A percentile compares a stretch with the other conserved stretches of the same genome.
Conservation (phyloP, 2,113 vertebrate species). For the Silurus asotus region DNA sequence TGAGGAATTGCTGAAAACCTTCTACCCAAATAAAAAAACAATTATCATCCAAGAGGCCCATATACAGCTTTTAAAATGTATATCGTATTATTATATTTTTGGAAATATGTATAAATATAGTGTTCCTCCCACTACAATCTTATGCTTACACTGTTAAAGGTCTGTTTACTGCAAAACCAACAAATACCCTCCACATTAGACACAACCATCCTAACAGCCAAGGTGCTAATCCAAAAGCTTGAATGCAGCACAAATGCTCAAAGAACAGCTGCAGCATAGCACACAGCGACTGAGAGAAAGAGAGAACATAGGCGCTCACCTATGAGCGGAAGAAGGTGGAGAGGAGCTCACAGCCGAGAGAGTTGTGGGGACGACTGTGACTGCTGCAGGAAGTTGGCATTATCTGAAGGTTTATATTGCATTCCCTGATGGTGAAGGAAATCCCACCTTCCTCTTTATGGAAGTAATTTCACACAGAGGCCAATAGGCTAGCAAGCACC, state of each 20-base stretch:
- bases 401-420: conserved; percentile 84
- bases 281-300: conserved; percentile 5
- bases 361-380: conserved; percentile 56
- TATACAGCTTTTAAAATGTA: not conserved
- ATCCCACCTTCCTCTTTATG: conserved; percentile 84
- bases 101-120: not conserved
- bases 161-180: not conserved
- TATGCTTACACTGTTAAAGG: not conserved
- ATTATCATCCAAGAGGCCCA: not conserved
- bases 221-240: conserved; percentile 25
- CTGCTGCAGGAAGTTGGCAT: conserved; percentile 61
- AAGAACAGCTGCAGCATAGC: conserved; percentile 11
- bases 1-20: not conserved
- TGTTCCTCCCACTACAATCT: not conserved
- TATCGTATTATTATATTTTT: not conserved
- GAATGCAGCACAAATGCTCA: conserved; percentile 27
- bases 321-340: conserved; percentile 40
- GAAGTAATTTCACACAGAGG: conserved; percentile 79
- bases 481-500: conserved; percentile 81
- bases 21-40: not conserved
- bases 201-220: conserved; percentile 8
- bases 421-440: conserved; percentile 77
- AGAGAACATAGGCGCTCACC: conserved; percentile 55
- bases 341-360: conserved; percentile 58
- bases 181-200: not conserved